Base-by-base conservation (phyloP, 2,113 vertebrate genomes). In the Potamarius usumacintae region DNA sequence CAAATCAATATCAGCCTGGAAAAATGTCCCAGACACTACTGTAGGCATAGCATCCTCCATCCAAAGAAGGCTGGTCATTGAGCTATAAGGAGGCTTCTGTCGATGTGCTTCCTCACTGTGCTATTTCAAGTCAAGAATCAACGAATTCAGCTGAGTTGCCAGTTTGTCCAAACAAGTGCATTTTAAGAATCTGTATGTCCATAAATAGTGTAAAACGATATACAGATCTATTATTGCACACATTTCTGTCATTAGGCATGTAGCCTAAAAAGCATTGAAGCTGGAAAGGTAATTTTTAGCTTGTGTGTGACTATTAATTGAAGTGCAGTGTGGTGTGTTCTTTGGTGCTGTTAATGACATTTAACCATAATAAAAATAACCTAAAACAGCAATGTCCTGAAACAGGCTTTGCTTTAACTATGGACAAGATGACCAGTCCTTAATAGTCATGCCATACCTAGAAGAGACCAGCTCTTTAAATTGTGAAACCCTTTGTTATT, bases 381-480 rank as follows among this genome's bases (percentile, higher is more conserved):
- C 67, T 42, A 34, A 34, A 42, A 42, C 18, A 34, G 15, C 15
- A 71, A 42, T 42, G 15, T 34, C 15, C 17, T 34, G 30, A 42
- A 69, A 15, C 65, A 69, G 69, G 18, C 18, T 71, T 71, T 34
- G 30, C n/a, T 34, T 71, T 71, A 71, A 71, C 15, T 34, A 34
- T 71, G 30, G 15, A 34, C 17, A 18, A 17, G 30, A 34, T 71
- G 30, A 34, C 15, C 34, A 42, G 30, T 34, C 30, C 25, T 71
- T 34, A 34, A 34, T 8, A 42, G 30, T 7, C 30, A 34, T 42
- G 30, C 9, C 25, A 65, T 25, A 11, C 6, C 67, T 71, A 71
- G 69, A 18, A 71, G 69, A 71, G 69, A 71, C 71, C 71, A 74
- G 42, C 71, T 50, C 71, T 74, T 74, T 22, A 74, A 48, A 74